Percentiles rank a stretch among this genome's conserved stretches.
Conservation (phyloP, 2,888 invertebrate species). For the Trileptium ribeirensis region DNA sequence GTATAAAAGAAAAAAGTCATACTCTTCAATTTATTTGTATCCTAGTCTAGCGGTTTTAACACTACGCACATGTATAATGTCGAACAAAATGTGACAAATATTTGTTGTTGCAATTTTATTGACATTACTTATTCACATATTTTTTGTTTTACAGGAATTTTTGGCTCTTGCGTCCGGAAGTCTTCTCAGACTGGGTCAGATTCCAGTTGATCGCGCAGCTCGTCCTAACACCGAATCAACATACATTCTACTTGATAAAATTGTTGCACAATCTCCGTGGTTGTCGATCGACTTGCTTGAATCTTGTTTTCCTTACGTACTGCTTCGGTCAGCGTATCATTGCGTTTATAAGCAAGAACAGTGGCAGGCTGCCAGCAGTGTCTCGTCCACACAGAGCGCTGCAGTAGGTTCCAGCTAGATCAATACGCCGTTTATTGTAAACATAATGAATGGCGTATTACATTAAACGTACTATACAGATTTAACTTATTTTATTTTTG, state of each 20-base stretch:
- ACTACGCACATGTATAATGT: no score
- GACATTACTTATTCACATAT: conserved; percentile 22
- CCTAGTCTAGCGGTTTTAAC: no score
- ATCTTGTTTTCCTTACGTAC: conserved; percentile 95
- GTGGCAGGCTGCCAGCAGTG: background rate
- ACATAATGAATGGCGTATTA: no score
- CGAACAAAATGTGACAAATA: no score
- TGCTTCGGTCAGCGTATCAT: conserved; percentile 95
- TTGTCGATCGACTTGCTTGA: conserved; percentile 96
- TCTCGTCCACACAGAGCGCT: no score
- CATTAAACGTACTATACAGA: no score
- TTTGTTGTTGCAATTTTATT: no score
- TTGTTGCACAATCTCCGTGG: conserved; percentile 95
- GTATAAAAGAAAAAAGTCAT: no score
- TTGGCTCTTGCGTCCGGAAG: conserved; percentile 6
- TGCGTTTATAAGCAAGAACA: conserved; percentile 49
- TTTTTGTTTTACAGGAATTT: conserved; percentile 13
- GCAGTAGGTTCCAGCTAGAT: no score
- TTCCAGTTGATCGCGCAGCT: background rate
- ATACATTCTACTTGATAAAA: conserved; percentile 85
- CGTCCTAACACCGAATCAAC: conserved; percentile 78
- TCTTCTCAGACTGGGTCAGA: conserved; percentile 14
- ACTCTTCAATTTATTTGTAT: no score
- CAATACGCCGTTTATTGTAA: no score
- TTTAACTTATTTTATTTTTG: no score